These are phyloP conservation scores for Trichechus manatus DNA, from an alignment of 2,113 vertebrate genomes.

Conservation along the genomic window DNA sequence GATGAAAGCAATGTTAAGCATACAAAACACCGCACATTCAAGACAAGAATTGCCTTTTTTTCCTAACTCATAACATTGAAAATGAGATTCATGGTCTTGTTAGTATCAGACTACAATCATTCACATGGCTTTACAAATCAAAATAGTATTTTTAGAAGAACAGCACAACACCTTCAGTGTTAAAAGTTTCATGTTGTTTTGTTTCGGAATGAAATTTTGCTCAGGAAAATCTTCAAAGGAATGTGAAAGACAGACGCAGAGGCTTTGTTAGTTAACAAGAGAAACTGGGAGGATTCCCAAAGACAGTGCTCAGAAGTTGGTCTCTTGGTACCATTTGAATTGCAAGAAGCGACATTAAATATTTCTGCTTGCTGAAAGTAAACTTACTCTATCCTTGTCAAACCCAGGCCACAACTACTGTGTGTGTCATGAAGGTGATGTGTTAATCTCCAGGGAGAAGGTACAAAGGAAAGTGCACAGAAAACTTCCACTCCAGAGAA, in stretches of 20 bases:
- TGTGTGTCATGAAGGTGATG: not conserved
- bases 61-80: constrained; percentile 61
- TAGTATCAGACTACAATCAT: constrained; percentile 69
- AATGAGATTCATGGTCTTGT: constrained; percentile 73
- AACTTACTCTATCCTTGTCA: constrained; percentile 47
- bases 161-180: not conserved
- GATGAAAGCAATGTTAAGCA: constrained; percentile 73
- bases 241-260: not conserved
- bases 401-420: not conserved
- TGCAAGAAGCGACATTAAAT: constrained; percentile 23
- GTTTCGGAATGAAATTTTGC: constrained; percentile 48
- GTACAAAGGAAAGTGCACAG: constrained; percentile 62
- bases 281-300: not conserved
- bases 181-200: constrained; percentile 33
- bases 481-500: constrained; percentile 60
- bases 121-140: constrained; percentile 64
- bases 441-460: constrained; percentile 58
- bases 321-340: constrained; percentile 53
- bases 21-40: constrained; percentile 65
- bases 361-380: constrained; percentile 1
- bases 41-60: constrained; percentile 31
- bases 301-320: not conserved
- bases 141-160: constrained; percentile 63
- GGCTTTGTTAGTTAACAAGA: not conserved
- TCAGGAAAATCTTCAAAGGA: constrained; percentile 32